phyloP scores from a whole-genome alignment of 2,797 vertebrate species.

The Clarias pachynema region DNA sequence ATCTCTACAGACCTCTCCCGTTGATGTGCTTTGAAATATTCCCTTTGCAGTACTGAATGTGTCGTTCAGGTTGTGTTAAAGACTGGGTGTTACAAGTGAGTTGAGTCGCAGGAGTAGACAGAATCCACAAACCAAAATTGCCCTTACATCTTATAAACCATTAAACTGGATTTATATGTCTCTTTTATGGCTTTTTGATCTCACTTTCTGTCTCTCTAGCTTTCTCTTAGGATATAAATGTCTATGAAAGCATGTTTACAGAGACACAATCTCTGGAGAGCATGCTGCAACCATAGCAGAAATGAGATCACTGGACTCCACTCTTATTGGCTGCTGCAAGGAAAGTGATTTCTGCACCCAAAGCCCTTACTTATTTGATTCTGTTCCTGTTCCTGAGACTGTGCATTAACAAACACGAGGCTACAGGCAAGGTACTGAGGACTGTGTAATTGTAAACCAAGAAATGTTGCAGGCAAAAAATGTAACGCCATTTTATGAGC shows the following conservation, averaged over 20 bases:
- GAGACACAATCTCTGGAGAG: conserved; percentile 40
- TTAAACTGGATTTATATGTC: conserved; percentile 34
- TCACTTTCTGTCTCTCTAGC: conserved; percentile 5
- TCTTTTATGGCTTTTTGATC: background rate
- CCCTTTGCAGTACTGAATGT: conserved; percentile 30
- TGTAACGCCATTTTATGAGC: background rate
- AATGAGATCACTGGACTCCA: conserved; percentile 47
- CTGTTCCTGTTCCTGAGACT: conserved; percentile 28
- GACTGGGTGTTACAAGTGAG: conserved; percentile 31
- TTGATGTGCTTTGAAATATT: conserved; percentile 53
- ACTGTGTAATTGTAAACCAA: background rate
- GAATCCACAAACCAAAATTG: background rate
- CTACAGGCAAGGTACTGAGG: conserved; percentile 22
- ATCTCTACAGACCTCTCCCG: conserved; percentile 36
- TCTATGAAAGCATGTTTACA: conserved; percentile 42
- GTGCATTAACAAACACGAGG: conserved; percentile 35
- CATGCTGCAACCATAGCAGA: conserved; percentile 47
- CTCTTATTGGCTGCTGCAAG: conserved; percentile 45
- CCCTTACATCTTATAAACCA: conserved; percentile 6
- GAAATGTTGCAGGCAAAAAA: conserved; percentile 5
- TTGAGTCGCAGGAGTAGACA: background rate
- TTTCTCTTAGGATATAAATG: background rate
- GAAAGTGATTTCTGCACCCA: conserved; percentile 29
- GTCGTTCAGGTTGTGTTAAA: conserved; percentile 36
- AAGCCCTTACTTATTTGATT: conserved; percentile 44